A percentile compares a stretch with the other conserved stretches of the same genome.
phyloP scores from a whole-genome alignment of 2,888 invertebrate genomes.

The Andrena haemorrhoa region DNA sequence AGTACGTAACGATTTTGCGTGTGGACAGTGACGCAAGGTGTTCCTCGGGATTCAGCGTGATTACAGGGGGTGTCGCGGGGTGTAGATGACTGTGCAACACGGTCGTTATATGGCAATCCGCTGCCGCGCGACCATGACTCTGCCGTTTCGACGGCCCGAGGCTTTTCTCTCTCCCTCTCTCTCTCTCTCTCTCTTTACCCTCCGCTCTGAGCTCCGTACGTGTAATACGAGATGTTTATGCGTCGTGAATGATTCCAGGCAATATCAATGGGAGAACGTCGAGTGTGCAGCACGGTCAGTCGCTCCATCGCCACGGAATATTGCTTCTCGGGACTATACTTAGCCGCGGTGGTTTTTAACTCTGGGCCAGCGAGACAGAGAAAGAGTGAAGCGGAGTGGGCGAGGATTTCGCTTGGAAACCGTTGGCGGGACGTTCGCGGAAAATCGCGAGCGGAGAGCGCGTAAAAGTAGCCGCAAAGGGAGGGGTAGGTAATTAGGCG shows the following conservation, averaged over 20 bases:
- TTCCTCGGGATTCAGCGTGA: conserved; percentile 70
- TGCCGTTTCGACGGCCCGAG: conserved; percentile 64
- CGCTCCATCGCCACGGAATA: neutral
- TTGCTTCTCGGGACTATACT: conserved; percentile 14
- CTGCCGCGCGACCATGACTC: conserved; percentile 80
- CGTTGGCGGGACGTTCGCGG: no score
- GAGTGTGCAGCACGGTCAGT: neutral
- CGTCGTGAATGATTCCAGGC: conserved; percentile 62
- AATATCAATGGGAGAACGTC: conserved; percentile 53
- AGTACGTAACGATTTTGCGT: conserved; percentile 77
- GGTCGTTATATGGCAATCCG: conserved; percentile 76
- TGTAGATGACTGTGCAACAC: conserved; percentile 78
- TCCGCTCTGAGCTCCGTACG: conserved; percentile 26
- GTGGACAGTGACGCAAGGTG: conserved; percentile 78
- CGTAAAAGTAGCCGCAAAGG: neutral
- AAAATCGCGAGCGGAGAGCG: conserved; percentile 6
- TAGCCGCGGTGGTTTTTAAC: conserved; percentile 19
- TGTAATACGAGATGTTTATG: conserved; percentile 68
- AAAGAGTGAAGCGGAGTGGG: neutral
- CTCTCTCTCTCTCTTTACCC: neutral
- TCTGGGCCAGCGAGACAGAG: neutral
- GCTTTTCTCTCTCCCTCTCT: conserved; percentile 21
- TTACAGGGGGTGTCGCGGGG: conserved; percentile 69
- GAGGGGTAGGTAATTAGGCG: conserved; percentile 71
- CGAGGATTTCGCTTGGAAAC: no score